These are phyloP conservation scores for Drosophila stalkeri DNA, from an alignment of 2,888 invertebrate species.

Conservation along the genomic window DNA sequence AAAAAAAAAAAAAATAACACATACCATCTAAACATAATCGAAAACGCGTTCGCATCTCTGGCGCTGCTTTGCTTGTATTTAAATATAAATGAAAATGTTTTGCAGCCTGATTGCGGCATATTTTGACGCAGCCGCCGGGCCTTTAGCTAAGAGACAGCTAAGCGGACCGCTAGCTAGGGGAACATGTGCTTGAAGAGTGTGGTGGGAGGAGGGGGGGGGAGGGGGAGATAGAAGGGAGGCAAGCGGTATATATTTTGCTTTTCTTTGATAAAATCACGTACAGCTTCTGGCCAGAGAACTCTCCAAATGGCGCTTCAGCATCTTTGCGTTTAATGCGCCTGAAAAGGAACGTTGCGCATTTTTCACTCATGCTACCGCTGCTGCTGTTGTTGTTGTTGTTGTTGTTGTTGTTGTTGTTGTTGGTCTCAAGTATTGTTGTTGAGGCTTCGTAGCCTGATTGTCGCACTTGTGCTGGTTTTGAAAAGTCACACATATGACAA, in stretches of 20 bases:
- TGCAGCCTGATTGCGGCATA: conserved; percentile 80
- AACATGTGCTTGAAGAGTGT: neutral
- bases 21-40: conserved; percentile 76
- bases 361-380: conserved; percentile 44
- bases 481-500: conserved; percentile 34
- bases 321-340: conserved; percentile 64
- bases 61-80: conserved; percentile 62
- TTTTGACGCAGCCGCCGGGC: conserved; percentile 76
- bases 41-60: conserved; percentile 68
- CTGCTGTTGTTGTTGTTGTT: conserved; percentile 9
- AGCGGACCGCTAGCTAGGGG: neutral
- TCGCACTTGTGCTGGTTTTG: conserved; percentile 28
- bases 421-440: conserved; percentile 28
- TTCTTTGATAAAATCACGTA: conserved; percentile 79
- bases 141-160: conserved; percentile 47
- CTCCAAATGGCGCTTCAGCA: conserved; percentile 66
- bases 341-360: conserved; percentile 62
- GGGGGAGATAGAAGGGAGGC: neutral
- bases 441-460: conserved; percentile 46
- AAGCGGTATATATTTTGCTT: conserved; percentile 47
- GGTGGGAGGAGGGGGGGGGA: too few species aligned
- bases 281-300: conserved; percentile 68
- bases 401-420: conserved; percentile 17
- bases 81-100: conserved; percentile 80
- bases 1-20: neutral